Evolutionary conservation across 2,888 invertebrate genomes (phyloP), one percentile per base, ranked within the genome.

Genomic region (Ophonus ardosiacus): DNA sequence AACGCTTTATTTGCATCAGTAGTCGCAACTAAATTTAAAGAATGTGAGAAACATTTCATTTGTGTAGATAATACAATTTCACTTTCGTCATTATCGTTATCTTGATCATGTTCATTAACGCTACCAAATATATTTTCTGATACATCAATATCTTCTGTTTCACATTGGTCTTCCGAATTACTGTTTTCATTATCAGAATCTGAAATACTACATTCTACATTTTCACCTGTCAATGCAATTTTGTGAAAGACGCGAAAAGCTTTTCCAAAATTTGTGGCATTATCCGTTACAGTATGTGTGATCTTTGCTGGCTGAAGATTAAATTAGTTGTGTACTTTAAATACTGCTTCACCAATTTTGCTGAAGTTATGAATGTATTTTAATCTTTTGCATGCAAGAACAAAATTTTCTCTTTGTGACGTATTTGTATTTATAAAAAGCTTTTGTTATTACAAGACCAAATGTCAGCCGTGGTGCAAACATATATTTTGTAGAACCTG

Each of bases 1-100:
- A 74, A 38, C 7, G 74, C 24, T 74, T 74, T 31, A 74, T 17
- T 8, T 17, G 74, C 74, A 38, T 74, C 74, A 13, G 74, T 74
- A 2, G 38, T 74, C 4, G 74, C 74, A 38, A 74, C 40, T 74
- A 74, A 74, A 38, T 21, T 74, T 8, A 74, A 21, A 5, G 74
- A 74, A n/a, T 74, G 40, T 31, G 74, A 74, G 6, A 74, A 7
- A 38, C 74, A 74, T 57, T 57, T 57, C 57, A 57, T 57, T 4
- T 57, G n/a, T 57, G 5, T 57, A 7, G 57, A 13, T 57, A 15
- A 57, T 13, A 57, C 57, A 57, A 57, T 57, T 4, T 57, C 15
- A 57, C 13, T 57, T 13, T 15, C 15, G 4, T 57, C 15, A 57
- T 13, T 57, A 7, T 57, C 57, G 5, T 5, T 57, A 57, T 57